A percentile compares a stretch with the other conserved stretches of the same genome.
phyloP scores from a whole-genome alignment of 2,888 invertebrate genomes.

The Dasypogon diadema region DNA sequence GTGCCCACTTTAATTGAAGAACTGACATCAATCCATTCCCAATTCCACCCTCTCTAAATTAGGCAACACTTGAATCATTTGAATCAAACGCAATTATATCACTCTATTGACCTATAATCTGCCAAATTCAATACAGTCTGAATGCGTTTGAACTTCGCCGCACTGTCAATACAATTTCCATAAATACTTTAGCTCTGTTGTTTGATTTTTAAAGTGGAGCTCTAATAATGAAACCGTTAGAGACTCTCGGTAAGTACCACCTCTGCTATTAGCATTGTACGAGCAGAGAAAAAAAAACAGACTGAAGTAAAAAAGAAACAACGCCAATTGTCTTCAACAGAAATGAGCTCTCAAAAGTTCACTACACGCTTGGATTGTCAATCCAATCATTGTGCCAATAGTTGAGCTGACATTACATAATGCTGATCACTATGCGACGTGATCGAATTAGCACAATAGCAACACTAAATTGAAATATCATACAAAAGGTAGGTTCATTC shows the following conservation, averaged over 20 bases:
- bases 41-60: slow-evolving; percentile 5
- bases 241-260: slow-evolving; percentile 20
- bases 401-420: slow-evolving; percentile 34
- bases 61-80: slow-evolving; percentile 6
- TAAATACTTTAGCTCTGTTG: slow-evolving; percentile 14
- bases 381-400: slow-evolving; percentile 44
- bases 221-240: slow-evolving; percentile 16
- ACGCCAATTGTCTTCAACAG: slow-evolving; percentile 30
- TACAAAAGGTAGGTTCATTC: slow-evolving; percentile 47
- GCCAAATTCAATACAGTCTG: slow-evolving; percentile 17
- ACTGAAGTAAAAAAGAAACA: neutral
- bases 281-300: neutral
- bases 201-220: neutral
- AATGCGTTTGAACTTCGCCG: slow-evolving; percentile 39
- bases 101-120: slow-evolving; percentile 44
- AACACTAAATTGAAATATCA: slow-evolving; percentile 47
- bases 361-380: slow-evolving; percentile 37
- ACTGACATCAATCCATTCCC: neutral
- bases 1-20: neutral
- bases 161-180: slow-evolving; percentile 43
- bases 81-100: slow-evolving; percentile 10
- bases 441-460: slow-evolving; percentile 49
- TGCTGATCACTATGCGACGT: slow-evolving; percentile 43
- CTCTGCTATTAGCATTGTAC: slow-evolving; percentile 41
- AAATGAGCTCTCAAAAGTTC: slow-evolving; percentile 32